Percentiles rank a stretch among this genome's conserved stretches.
Evolutionary conservation across 2,888 invertebrate genomes (phyloP).

Genomic region (Ormyrus labotus): DNA sequence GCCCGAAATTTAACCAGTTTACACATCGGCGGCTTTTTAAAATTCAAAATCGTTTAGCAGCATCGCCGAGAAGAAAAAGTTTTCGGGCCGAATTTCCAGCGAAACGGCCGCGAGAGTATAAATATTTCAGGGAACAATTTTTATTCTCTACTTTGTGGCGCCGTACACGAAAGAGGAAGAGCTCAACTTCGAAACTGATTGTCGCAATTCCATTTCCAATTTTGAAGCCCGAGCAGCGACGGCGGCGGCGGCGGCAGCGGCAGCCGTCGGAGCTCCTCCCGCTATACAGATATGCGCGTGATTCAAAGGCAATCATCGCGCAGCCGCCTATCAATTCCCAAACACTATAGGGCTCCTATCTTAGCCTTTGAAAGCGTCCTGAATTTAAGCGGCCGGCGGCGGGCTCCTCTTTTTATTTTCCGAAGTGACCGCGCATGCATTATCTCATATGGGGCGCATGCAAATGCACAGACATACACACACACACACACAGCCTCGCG

Average conservation of each 20-base stretch:
- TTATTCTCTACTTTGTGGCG: constrained; percentile 18
- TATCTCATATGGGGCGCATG: constrained; percentile 55
- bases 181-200: constrained; percentile 51
- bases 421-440: constrained; percentile 54
- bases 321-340: constrained; percentile 52
- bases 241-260: not conserved
- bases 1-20: too few relatives aligned
- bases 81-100: too few relatives aligned
- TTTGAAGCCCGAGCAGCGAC: constrained; percentile 35
- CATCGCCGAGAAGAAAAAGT: not conserved
- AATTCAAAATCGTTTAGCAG: not conserved
- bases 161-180: constrained; percentile 43
- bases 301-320: constrained; percentile 53
- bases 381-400: not conserved
- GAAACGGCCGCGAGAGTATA: not conserved
- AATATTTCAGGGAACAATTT: constrained; percentile 27
- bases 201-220: constrained; percentile 54
- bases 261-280: not conserved
- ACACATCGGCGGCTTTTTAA: too few relatives aligned
- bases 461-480: constrained; percentile 36
- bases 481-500: not conserved
- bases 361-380: constrained; percentile 46
- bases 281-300: not conserved
- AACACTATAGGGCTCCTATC: constrained; percentile 44
- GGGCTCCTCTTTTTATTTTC: constrained; percentile 42